phyloP scores from a whole-genome alignment of 2,113 vertebrate genomes.

The Lampris megalopsis region DNA sequence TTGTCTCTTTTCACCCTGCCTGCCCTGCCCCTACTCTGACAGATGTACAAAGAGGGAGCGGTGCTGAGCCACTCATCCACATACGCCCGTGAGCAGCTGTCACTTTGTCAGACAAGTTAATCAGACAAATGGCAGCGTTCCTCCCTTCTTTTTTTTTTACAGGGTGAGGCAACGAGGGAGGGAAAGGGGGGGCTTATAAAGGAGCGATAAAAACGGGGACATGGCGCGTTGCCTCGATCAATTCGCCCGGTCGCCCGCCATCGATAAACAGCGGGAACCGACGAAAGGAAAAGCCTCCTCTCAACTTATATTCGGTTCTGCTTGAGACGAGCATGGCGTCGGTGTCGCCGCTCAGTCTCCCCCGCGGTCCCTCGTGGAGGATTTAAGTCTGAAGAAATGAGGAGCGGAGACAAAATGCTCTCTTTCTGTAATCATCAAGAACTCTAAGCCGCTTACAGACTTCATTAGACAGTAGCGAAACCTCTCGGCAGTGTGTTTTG shows the following conservation, averaged over 20 bases:
- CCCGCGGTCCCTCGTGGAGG: constrained; percentile 57
- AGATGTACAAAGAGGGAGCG: constrained; percentile 99
- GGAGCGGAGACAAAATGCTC: constrained; percentile 70
- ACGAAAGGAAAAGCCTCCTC: constrained; percentile 70
- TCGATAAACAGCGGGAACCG: constrained; percentile 65
- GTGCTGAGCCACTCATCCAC: constrained; percentile 98
- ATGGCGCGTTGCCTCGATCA: constrained; percentile 71
- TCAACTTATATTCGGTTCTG: constrained; percentile 73
- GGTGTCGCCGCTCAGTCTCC: constrained; percentile 56
- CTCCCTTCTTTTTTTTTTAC: constrained; percentile 93
- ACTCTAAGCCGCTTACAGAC: constrained; percentile 81
- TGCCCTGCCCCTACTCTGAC: constrained; percentile 96
- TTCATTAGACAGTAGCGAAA: constrained; percentile 77
- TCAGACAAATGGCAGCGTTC: constrained; percentile 99
- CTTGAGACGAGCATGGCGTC: constrained; percentile 41
- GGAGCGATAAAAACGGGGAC: constrained; percentile 67
- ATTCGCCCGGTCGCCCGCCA: constrained; percentile 56
- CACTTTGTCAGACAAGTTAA: constrained; percentile 99
- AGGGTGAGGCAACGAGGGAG: constrained; percentile 74
- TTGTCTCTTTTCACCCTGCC: constrained; percentile 99
- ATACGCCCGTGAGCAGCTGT: constrained; percentile 97
- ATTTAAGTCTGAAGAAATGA: constrained; percentile 61
- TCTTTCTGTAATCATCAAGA: constrained; percentile 74
- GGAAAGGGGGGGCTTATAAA: constrained; percentile 22
- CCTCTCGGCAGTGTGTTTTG: constrained; percentile 75